These are phyloP conservation scores for Dinothrombium tinctorium DNA, from an alignment of 1,140 invertebrate genomes.

Conservation along the genomic window DNA sequence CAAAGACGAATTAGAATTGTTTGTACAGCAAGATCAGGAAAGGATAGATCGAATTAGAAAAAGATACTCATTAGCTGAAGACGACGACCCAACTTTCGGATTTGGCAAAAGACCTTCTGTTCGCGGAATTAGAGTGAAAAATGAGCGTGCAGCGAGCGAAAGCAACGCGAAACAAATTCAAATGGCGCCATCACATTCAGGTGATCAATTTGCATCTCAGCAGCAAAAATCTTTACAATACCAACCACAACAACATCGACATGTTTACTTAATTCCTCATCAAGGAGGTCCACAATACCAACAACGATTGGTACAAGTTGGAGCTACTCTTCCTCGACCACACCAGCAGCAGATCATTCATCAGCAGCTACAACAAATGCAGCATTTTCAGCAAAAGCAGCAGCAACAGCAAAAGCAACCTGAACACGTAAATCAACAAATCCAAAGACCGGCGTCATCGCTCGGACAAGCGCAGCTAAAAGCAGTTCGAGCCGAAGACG, in stretches of 20 bases:
- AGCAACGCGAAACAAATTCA: slow-evolving; percentile 2
- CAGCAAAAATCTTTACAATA: not conserved
- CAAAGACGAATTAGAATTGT: slow-evolving; percentile 46
- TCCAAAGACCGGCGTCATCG: not conserved
- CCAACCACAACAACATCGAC: not conserved
- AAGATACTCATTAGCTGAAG: slow-evolving; percentile 29
- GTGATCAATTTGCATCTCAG: not conserved
- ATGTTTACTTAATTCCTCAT: slow-evolving; percentile 6
- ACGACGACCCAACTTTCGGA: slow-evolving; percentile 53
- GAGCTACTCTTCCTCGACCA: not conserved
- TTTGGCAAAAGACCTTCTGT: slow-evolving; percentile 66
- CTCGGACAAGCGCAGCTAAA: not conserved
- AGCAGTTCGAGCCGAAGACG: not conserved
- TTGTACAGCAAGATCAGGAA: slow-evolving; percentile 53
- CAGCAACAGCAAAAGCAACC: not conserved
- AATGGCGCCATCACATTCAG: not conserved
- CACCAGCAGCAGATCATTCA: not conserved
- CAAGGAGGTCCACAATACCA: slow-evolving; percentile 3
- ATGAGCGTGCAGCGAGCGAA: slow-evolving; percentile 23
- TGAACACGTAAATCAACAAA: too few species aligned
- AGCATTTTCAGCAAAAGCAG: not conserved
- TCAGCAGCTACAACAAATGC: not conserved
- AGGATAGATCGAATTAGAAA: slow-evolving; percentile 52
- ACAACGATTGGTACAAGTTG: not conserved
- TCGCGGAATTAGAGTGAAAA: slow-evolving; percentile 37